Base-by-base conservation (phyloP, 1,140 invertebrate genomes). In the Caerostris extrusa region DNA sequence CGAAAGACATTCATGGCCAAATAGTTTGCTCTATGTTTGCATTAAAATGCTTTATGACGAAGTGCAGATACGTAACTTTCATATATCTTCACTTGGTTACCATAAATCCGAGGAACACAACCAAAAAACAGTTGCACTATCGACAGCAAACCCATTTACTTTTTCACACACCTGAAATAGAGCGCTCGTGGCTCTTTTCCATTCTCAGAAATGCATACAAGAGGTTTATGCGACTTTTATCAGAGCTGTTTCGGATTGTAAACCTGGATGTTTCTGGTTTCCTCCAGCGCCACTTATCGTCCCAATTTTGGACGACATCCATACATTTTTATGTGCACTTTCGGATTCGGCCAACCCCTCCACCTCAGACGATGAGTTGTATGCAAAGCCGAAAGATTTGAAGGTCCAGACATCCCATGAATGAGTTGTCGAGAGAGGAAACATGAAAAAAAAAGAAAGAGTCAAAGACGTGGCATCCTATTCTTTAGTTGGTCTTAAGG, bases 241-340 rank as follows among this genome's bases (percentile, higher is more conserved):
- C 90, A 82, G 90, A 5, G 69, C 69, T 81, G 71, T 91, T 89
- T 91, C 69, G 90, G 71, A 91, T 91, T 91, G 90, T 91, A 57
- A 90, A 71, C 67, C 53, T 12, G 83, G 53, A 50, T 85, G 58
- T 58, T 85, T 85, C 57, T 60, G 57, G 57, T 67, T 3, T 85
- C 83, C 58, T 58, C n/a, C 55, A 50, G 17, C 53, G 83, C 19
- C 55, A 91, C 71, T 91, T 91, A 91, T 91, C 90, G 57, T 82
- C n/a, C 90, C 90, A 91, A 91, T 91, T 91, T 91, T 91, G 90
- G 90, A 50, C 58, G 53, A 50, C 90, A 91, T 91, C 90, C 90
- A 91, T 69, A 71, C 90, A 81, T 71, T 82, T 91, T 91, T 91
- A 91, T 91, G 57, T 82, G 71, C 50, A 17, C 55, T 50, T 19